Percentiles rank a stretch among this genome's conserved stretches.
phyloP scores from a whole-genome alignment of 2,888 invertebrate genomes.

The Tuberolachnus salignus region DNA sequence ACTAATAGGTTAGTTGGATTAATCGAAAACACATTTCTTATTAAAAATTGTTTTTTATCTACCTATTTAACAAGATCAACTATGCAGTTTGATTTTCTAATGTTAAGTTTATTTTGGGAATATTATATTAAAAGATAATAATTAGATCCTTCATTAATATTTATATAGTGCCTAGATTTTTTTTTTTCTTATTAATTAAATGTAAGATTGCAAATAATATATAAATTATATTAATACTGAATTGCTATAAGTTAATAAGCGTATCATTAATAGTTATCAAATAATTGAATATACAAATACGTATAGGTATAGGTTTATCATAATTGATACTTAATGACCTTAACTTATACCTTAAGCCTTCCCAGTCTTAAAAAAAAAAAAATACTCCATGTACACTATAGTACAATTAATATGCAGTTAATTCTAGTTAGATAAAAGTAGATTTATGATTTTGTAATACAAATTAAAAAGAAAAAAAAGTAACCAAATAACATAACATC shows the following conservation, averaged over 20 bases:
- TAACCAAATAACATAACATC: constrained; percentile 13
- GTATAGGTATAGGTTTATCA: neutral
- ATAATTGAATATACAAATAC: constrained; percentile 9
- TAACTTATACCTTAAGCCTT: constrained; percentile 18
- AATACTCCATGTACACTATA: neutral
- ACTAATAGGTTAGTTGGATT: no score
- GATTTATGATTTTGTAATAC: neutral
- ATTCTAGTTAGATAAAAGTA: constrained; percentile 14
- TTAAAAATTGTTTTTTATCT: no score
- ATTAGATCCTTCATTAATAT: constrained; percentile 1
- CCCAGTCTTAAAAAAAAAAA: neutral
- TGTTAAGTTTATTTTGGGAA: no score
- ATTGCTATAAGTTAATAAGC: neutral
- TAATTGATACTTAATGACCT: constrained; percentile 19
- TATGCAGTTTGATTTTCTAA: no score
- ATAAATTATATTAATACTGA: no score
- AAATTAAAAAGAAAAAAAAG: neutral
- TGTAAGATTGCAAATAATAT: neutral
- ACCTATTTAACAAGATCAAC: no score
- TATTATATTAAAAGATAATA: neutral
- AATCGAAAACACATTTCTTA: no score
- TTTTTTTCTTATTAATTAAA: neutral
- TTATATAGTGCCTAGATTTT: neutral
- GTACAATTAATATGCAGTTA: neutral
- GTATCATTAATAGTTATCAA: neutral